Base-by-base conservation (phyloP, 2,797 vertebrate species). In the Pangasius krempfi region DNA sequence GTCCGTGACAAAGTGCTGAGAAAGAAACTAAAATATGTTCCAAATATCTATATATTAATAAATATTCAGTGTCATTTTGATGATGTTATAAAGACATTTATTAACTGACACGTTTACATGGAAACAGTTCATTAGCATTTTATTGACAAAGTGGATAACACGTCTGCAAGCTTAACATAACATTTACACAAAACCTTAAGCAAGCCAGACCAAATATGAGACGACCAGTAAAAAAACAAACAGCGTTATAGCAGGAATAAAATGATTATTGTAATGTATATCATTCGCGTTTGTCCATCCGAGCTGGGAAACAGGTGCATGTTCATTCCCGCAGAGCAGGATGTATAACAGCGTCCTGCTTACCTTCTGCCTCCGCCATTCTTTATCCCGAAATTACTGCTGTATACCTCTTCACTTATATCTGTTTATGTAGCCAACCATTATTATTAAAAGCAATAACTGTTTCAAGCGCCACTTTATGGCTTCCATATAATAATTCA, bases 351-450 rank as follows among this genome's bases (percentile, higher is more conserved):
- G 60, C 62, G 44, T 10, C 20, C 8, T 22, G 16, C 88, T 92
- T 82, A 92, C 91, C 91, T 72, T 91, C 91, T 62, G 86, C 88
- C 83, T 92, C 91, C 88, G 87, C 91, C 91, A 92, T 92, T 18
- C 75, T 83, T 66, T 54, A 75, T 14, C 22, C 60, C 52, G 33
- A 30, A 33, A 37, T 54, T 22, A 14, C 18, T 12, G 20, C 25
- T 72, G 7, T 52, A 73, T 72, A n/a, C 81, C 22, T 3, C 27
- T 58, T 18, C 30, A 62, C 7, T 25, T 37, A 60, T 30, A 20
- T 78, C 70, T 56, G 33, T 47, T 50, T 76, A 5, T 52, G 68
- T 50, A 44, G 20, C 27, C 47, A 25, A 47, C 2, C 88, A 87
- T 89, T 37, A 78, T 84, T 78, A 44, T 44, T 9, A 13, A 50